Conservation (phyloP, 2,888 invertebrate species). For the Acronicta psi region DNA sequence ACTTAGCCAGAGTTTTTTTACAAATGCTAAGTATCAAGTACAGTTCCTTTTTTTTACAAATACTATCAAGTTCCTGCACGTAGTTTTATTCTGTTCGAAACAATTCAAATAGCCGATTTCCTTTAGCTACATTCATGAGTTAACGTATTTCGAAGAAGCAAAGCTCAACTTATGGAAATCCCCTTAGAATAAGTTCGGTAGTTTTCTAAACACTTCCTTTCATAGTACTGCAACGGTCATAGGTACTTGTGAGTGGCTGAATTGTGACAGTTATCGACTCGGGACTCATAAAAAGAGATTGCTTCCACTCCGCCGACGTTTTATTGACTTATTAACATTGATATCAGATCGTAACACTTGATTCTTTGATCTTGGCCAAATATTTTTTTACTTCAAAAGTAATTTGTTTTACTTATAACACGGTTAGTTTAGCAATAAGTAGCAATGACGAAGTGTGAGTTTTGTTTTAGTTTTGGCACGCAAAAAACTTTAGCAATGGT, state of each 20-base stretch:
- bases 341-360: slow-evolving; percentile 87
- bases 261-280: slow-evolving; percentile 82
- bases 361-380: slow-evolving; percentile 86
- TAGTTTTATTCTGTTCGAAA: no score
- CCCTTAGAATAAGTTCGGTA: slow-evolving; percentile 39
- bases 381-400: slow-evolving; percentile 68
- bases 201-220: slow-evolving; percentile 52
- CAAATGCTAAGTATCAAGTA: no score
- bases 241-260: slow-evolving; percentile 78
- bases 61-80: no score
- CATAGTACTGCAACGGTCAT: slow-evolving; percentile 68
- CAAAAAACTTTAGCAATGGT: neutral
- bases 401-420: slow-evolving; percentile 35
- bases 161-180: slow-evolving; percentile 47
- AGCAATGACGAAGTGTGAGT: slow-evolving; percentile 23
- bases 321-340: slow-evolving; percentile 89
- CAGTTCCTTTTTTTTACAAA: no score
- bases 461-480: slow-evolving; percentile 8
- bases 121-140: slow-evolving; percentile 4
- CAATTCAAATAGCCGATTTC: slow-evolving; percentile 13
- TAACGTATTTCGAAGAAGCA: slow-evolving; percentile 26
- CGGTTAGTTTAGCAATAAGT: slow-evolving; percentile 20
- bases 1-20: no score
- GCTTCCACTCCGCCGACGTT: slow-evolving; percentile 86
- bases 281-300: slow-evolving; percentile 88